Base-by-base conservation (phyloP, 2,113 vertebrate genomes). In the Rattus rattus region DNA sequence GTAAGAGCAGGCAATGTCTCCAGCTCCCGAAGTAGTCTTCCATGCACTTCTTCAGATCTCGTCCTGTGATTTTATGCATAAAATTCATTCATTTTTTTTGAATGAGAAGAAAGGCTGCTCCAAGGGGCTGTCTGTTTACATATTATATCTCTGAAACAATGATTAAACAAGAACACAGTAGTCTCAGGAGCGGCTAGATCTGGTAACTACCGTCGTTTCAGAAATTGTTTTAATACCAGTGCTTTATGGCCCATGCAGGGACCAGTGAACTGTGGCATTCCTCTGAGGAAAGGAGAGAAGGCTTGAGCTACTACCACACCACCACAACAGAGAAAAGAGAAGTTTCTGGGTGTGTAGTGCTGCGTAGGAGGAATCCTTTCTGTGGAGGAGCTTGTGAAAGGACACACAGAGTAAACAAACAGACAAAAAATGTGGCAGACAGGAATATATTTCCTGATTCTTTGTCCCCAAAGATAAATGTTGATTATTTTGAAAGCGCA, bases 401-500 rank as follows among this genome's bases (percentile, higher is more conserved):
- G 73, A 73, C 16, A 76, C 14, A 72, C 10, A 76, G 54, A 28
- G 11, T n/a, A 95, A 84, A 89, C 36, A 85, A 91, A 90, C 52
- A 83, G 89, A 92, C 59, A 94, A 56, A 56, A 88, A 79, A 80
- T 36, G 4, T 7, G 19, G 49, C 59, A 94, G 88, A 83, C 22
- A 26, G n/a, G 20, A 92, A 77, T 69, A 33, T 1, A 12, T 19
- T 94, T 86, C 69, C 77, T 69, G 16, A 49, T 22, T 77, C 49
- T 16, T 91, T 75, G 47, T 77, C 4, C 49, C 4, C 47, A 75
- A 90, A 91, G 94, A 56, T 49, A 81, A 89, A 94, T 54, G 36
- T 52, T 43, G 33, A 92, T 80, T 91, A 61, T 61, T 91, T 92
- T 72, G 49, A 96, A 79, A 92, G 86, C 39, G 77, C 8, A 87